Conservation (phyloP, 2,113 vertebrate genomes). For the Sorex araneus region DNA sequence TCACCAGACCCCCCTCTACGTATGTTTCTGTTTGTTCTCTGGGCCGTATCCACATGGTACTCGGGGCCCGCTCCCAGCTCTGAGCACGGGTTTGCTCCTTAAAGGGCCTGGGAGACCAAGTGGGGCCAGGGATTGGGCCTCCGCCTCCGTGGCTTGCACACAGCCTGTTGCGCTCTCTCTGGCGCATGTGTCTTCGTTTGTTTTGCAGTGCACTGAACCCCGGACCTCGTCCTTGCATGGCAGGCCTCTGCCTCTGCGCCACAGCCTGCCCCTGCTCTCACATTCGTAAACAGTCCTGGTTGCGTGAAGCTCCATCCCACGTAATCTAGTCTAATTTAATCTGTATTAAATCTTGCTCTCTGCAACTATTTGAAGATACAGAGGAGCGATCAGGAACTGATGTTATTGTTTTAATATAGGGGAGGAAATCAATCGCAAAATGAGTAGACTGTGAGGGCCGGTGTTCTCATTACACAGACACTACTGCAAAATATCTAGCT, state of each 20-base stretch:
- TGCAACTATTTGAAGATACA: slow-evolving; percentile 49
- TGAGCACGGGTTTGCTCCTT: no score
- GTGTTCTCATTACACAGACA: neutral
- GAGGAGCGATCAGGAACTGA: slow-evolving; percentile 14
- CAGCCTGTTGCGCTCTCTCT: no score
- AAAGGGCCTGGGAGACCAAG: no score
- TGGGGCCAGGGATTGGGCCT: no score
- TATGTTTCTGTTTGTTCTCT: no score
- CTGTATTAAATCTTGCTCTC: slow-evolving; percentile 33
- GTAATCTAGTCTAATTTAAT: neutral
- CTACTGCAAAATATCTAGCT: slow-evolving; percentile 36
- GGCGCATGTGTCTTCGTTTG: no score
- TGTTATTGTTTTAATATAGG: neutral
- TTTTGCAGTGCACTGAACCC: no score
- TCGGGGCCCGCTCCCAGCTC: no score
- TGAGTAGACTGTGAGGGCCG: neutral
- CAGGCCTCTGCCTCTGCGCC: no score
- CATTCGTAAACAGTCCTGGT: neutral
- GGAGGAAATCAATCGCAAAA: slow-evolving; percentile 30
- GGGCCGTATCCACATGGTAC: no score
- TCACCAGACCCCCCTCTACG: neutral
- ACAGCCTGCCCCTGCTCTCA: neutral
- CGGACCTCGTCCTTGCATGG: no score
- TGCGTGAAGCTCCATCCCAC: neutral
- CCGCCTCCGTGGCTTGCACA: no score